A percentile compares a stretch with the other conserved stretches of the same genome.
These are phyloP conservation scores for Pseudocheirus occidentalis DNA, from an alignment of 2,797 vertebrate genomes.

Conservation along the genomic window DNA sequence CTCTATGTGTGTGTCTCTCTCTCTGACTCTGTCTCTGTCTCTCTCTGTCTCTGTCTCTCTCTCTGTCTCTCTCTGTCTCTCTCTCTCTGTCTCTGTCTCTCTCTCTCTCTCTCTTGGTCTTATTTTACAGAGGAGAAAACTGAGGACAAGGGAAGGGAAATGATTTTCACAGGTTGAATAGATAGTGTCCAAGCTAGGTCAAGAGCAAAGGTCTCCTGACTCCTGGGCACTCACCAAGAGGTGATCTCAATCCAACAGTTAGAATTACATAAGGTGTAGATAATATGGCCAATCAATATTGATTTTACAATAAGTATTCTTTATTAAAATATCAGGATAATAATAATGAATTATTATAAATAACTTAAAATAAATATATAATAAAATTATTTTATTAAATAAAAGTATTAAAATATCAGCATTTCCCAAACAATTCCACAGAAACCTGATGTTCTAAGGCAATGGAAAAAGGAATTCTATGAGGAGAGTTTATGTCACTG, in stretches of 20 bases:
- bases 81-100: too few species aligned
- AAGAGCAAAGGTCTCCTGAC: neutral
- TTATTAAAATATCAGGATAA: neutral
- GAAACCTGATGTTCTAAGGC: neutral
- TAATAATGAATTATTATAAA: too few species aligned
- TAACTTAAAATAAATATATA: too few species aligned
- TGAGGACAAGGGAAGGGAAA: neutral
- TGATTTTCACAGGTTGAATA: neutral
- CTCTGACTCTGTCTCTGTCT: too few species aligned
- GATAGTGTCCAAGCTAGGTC: neutral
- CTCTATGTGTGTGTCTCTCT: too few species aligned
- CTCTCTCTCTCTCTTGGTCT: too few species aligned
- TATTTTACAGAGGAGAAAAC: neutral
- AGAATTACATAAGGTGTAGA: neutral
- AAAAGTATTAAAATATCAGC: neutral
- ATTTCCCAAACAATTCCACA: neutral
- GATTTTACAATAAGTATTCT: neutral
- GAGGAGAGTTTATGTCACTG: neutral
- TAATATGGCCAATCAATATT: neutral
- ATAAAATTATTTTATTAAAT: too few species aligned
- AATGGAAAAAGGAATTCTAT: neutral
- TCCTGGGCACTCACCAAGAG: neutral
- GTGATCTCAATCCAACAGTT: neutral
- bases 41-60: too few species aligned
- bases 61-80: too few species aligned